These are phyloP conservation scores for Seladonia tumulorum DNA, from an alignment of 2,888 invertebrate species.

Conservation along the genomic window DNA sequence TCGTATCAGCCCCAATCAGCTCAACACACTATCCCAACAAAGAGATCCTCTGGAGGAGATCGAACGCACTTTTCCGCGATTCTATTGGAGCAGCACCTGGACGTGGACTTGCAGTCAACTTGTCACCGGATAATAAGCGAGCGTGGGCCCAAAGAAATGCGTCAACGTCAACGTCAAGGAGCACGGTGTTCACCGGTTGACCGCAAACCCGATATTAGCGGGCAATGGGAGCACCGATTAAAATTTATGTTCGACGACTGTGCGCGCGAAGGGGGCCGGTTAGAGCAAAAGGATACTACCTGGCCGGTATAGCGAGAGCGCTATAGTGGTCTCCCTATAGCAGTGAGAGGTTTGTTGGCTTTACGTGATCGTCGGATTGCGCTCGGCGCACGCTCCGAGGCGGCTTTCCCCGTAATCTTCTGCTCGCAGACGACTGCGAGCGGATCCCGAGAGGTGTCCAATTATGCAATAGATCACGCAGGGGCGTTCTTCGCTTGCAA, in stretches of 20 bases:
- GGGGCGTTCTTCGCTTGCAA: constrained; percentile 54
- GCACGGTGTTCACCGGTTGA: constrained; percentile 28
- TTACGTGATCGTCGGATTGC: constrained; percentile 43
- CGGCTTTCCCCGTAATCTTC: constrained; percentile 56
- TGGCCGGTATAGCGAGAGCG: neutral
- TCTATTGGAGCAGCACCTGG: neutral
- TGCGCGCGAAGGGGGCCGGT: neutral
- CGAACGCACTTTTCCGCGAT: neutral
- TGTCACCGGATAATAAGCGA: neutral
- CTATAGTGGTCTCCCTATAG: neutral
- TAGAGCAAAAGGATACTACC: constrained; percentile 13
- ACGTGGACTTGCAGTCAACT: neutral
- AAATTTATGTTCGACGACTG: constrained; percentile 53
- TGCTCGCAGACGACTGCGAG: constrained; percentile 16
- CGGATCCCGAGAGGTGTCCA: constrained; percentile 47
- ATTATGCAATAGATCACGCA: constrained; percentile 66
- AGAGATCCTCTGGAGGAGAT: no score
- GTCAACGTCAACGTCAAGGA: constrained; percentile 36
- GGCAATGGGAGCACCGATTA: constrained; percentile 55
- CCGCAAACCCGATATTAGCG: constrained; percentile 51
- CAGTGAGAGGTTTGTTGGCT: constrained; percentile 50
- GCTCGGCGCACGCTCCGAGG: constrained; percentile 4
- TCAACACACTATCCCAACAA: no score
- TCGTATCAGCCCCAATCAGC: no score
- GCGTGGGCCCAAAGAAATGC: constrained; percentile 25